Conservation (phyloP, 2,113 vertebrate species). For the Laticauda colubrina region DNA sequence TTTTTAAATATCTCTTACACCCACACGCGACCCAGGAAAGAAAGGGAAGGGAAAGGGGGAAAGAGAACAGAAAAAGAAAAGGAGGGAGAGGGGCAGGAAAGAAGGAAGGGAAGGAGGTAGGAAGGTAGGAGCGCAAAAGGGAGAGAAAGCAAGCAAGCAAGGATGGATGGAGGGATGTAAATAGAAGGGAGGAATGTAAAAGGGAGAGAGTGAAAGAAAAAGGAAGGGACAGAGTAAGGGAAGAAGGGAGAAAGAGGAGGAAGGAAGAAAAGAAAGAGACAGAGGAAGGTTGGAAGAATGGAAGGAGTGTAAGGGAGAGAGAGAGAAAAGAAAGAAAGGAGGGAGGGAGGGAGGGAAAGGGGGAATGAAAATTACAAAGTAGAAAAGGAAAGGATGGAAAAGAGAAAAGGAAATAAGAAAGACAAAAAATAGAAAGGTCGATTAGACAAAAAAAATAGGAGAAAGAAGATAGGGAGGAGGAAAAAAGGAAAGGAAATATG, state of each 20-base stretch:
- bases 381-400: neutral
- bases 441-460: neutral
- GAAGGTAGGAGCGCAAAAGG: fast-evolving
- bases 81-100: neutral
- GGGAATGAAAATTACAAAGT: neutral
- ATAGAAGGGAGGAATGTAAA: no score
- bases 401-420: neutral
- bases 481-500: neutral
- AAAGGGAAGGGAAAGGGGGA: neutral
- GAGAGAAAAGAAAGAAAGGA: neutral
- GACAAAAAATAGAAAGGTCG: neutral
- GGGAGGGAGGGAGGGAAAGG: neutral
- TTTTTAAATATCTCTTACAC: neutral
- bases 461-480: neutral
- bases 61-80: neutral
- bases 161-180: fast-evolving
- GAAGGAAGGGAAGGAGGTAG: neutral
- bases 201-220: no score
- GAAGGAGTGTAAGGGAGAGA: no score
- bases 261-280: no score
- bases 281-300: no score
- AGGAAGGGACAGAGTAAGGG: no score
- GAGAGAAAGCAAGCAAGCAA: fast-evolving
- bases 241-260: fast-evolving
- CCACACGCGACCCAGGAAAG: neutral